Percentiles rank a stretch among this genome's conserved stretches.
These are phyloP conservation scores for Seriola dumerili DNA, from an alignment of 2,113 vertebrate genomes.

Conservation along the genomic window DNA sequence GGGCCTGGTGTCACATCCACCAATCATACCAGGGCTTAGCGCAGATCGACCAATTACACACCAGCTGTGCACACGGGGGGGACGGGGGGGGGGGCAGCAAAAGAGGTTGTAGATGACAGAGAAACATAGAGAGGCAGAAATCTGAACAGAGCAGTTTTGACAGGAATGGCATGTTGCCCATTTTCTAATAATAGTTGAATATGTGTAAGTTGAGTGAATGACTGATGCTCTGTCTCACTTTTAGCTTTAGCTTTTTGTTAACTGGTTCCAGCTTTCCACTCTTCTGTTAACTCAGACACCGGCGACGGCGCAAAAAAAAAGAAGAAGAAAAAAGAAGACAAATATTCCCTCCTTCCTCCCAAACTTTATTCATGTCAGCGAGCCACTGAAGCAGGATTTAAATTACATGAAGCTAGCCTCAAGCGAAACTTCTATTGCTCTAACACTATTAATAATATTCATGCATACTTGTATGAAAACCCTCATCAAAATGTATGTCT, in stretches of 20 bases:
- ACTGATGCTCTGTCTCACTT: neutral
- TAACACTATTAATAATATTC: neutral
- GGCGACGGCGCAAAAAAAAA: neutral
- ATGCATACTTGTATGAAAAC: neutral
- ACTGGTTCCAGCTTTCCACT: neutral
- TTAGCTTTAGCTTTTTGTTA: neutral
- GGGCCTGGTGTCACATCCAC: conserved; percentile 44
- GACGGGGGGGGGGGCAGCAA: too few relatives aligned
- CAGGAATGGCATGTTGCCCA: conserved; percentile 48
- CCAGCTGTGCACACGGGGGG: conserved; percentile 45
- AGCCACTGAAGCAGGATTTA: neutral
- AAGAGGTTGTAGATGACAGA: conserved; percentile 33
- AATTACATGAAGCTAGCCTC: neutral
- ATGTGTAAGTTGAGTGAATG: conserved; percentile 13
- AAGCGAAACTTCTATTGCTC: neutral
- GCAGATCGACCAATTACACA: conserved; percentile 61
- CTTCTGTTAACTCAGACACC: neutral
- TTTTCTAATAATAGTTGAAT: conserved; percentile 52
- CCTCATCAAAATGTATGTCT: neutral
- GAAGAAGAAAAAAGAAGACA: neutral
- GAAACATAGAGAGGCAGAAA: neutral
- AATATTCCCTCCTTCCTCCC: neutral
- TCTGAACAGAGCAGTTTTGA: conserved; percentile 53
- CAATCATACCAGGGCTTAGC: conserved; percentile 22
- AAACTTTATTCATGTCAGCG: conserved; percentile 17